These are phyloP conservation scores for Selene dorsalis DNA, from an alignment of 2,797 vertebrate species.

Conservation along the genomic window DNA sequence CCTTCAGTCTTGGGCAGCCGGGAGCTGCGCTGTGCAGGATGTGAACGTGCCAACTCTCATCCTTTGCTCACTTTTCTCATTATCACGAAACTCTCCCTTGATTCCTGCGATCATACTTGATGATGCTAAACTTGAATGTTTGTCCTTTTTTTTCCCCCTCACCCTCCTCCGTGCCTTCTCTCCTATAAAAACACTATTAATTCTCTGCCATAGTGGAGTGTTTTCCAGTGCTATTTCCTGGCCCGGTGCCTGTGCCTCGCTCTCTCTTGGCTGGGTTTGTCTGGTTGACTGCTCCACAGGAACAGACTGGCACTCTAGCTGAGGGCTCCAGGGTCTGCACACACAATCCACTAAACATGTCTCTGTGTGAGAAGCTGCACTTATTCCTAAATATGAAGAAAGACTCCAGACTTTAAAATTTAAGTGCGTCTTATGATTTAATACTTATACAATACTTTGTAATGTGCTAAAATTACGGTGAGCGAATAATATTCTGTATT, in stretches of 20 bases:
- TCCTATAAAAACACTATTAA: constrained; percentile 76
- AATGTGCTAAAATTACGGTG: not conserved
- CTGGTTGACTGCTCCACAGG: constrained; percentile 85
- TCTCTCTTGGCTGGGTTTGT: constrained; percentile 82
- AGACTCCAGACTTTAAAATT: constrained; percentile 46
- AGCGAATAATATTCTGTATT: not conserved
- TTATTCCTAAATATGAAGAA: constrained; percentile 56
- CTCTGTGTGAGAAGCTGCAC: constrained; percentile 73
- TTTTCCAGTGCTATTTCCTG: constrained; percentile 81
- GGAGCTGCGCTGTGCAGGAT: constrained; percentile 74
- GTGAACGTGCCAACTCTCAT: constrained; percentile 74
- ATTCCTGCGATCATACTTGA: constrained; percentile 50
- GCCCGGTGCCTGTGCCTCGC: constrained; percentile 78
- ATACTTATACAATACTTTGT: constrained; percentile 3
- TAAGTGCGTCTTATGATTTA: constrained; percentile 19
- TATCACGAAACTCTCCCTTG: constrained; percentile 46
- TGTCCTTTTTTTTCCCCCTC: constrained; percentile 20
- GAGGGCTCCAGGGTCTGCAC: constrained; percentile 81
- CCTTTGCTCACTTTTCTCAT: constrained; percentile 66
- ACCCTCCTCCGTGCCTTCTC: constrained; percentile 40
- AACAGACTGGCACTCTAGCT: constrained; percentile 87
- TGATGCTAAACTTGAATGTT: constrained; percentile 42
- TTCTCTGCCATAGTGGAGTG: constrained; percentile 75
- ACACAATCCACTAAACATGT: constrained; percentile 81
- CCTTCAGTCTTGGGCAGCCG: constrained; percentile 75